A percentile compares a stretch with the other conserved stretches of the same genome.
Conservation (phyloP, 2,113 vertebrate genomes). For the Podarcis muralis region DNA sequence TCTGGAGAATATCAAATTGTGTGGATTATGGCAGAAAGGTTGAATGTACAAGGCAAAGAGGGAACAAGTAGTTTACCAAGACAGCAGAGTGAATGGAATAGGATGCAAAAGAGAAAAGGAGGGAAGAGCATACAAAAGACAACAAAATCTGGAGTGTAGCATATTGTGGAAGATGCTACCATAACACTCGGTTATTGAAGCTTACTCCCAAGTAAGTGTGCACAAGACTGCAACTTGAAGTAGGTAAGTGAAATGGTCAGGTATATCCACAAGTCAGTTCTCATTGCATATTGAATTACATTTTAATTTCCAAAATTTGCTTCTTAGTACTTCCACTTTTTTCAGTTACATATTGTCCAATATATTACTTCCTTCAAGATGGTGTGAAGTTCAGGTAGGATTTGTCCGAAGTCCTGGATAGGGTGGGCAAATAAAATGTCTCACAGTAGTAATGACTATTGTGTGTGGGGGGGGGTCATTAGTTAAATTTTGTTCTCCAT, state of each 20-base stretch:
- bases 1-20: too few relatives aligned
- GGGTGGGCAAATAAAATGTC: background rate
- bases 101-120: too few relatives aligned
- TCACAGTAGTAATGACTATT: background rate
- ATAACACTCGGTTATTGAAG: background rate
- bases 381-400: background rate
- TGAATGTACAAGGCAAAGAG: too few relatives aligned
- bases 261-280: background rate
- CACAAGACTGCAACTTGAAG: background rate
- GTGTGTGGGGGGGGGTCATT: background rate
- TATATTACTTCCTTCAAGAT: constrained; percentile 34
- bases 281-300: background rate
- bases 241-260: background rate
- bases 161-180: background rate
- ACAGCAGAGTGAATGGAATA: too few relatives aligned
- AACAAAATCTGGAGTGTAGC: background rate
- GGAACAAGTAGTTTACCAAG: too few relatives aligned
- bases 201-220: background rate
- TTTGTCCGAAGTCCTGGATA: background rate
- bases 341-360: background rate
- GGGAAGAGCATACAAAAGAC: too few relatives aligned
- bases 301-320: background rate
- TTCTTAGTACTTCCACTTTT: background rate
- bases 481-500: background rate
- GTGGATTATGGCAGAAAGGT: too few relatives aligned